Evolutionary conservation across 2,888 invertebrate species (phyloP).

Genomic region (Encarsia formosa): DNA sequence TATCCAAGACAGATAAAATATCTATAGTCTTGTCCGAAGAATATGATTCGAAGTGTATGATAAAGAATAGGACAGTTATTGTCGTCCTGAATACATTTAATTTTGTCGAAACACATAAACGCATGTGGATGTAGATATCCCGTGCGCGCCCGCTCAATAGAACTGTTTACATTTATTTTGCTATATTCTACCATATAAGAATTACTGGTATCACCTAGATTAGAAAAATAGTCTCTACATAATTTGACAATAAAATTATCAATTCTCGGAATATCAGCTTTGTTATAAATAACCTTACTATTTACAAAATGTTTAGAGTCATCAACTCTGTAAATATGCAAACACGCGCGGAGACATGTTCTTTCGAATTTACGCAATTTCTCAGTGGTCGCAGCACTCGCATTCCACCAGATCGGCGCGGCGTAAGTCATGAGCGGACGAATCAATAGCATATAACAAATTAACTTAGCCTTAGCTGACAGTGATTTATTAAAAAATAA

Average conservation of each 20-base stretch:
- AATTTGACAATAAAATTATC: constrained; percentile 18
- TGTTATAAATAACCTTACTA: constrained; percentile 20
- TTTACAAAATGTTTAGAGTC: constrained; percentile 9
- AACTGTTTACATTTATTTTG: not conserved
- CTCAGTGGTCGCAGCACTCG: constrained; percentile 20
- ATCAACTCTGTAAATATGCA: not conserved
- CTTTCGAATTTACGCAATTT: constrained; percentile 25
- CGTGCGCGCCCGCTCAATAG: not conserved
- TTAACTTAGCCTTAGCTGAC: constrained; percentile 11
- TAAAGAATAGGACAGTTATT: constrained; percentile 22
- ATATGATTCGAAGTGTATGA: constrained; percentile 6
- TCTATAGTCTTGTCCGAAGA: constrained; percentile 9
- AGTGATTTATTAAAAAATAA: constrained; percentile 8
- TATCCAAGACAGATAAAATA: not conserved
- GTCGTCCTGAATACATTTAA: constrained; percentile 11
- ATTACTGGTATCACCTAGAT: not conserved
- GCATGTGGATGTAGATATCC: constrained; percentile 18
- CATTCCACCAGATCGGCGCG: constrained; percentile 10
- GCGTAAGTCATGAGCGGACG: not conserved
- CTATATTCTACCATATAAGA: not conserved
- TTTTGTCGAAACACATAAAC: constrained; percentile 7
- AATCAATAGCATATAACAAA: constrained; percentile 5
- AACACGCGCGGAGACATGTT: constrained; percentile 10
- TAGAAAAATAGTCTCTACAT: constrained; percentile 14
- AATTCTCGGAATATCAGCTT: constrained; percentile 15